Conservation (phyloP, 2,888 invertebrate species). For the Melanophora roralis region DNA sequence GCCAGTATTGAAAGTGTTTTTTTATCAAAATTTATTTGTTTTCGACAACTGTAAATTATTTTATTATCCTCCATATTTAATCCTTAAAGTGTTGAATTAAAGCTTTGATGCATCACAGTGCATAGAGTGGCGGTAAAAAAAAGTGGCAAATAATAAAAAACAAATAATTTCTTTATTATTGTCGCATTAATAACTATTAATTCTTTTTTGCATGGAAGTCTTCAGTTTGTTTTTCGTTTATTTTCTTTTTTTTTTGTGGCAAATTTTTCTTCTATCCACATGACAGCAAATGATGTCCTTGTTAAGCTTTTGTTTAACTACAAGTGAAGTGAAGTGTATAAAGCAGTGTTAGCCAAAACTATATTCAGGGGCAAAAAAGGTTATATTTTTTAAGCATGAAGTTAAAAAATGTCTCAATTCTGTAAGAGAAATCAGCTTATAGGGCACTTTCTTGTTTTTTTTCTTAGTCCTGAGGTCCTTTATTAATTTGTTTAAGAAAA, state of each 20-base stretch:
- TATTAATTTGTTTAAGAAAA: too few species aligned
- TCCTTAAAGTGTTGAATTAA: slow-evolving; percentile 15
- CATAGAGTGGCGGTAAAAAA: neutral
- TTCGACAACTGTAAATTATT: slow-evolving; percentile 19
- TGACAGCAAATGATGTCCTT: slow-evolving; percentile 28
- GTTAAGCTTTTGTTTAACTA: slow-evolving; percentile 15
- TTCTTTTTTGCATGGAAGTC: slow-evolving; percentile 19
- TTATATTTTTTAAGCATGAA: too few species aligned
- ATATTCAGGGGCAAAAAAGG: too few species aligned
- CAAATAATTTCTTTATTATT: neutral
- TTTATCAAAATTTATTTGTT: slow-evolving; percentile 2
- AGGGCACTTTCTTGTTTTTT: too few species aligned
- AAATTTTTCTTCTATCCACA: slow-evolving; percentile 32
- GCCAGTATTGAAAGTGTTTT: neutral
- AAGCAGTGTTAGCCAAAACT: too few species aligned
- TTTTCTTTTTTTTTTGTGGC: slow-evolving; percentile 8
- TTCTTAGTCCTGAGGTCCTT: too few species aligned
- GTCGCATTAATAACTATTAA: neutral
- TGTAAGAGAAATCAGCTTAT: too few species aligned
- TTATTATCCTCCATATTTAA: slow-evolving; percentile 29
- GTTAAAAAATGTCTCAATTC: too few species aligned
- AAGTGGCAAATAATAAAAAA: slow-evolving; percentile 7
- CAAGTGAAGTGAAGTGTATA: too few species aligned
- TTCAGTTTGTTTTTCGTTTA: slow-evolving; percentile 35
- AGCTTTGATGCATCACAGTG: neutral